Base-by-base conservation (phyloP, 1,140 invertebrate species). In the Stegodyphus dumicola region DNA sequence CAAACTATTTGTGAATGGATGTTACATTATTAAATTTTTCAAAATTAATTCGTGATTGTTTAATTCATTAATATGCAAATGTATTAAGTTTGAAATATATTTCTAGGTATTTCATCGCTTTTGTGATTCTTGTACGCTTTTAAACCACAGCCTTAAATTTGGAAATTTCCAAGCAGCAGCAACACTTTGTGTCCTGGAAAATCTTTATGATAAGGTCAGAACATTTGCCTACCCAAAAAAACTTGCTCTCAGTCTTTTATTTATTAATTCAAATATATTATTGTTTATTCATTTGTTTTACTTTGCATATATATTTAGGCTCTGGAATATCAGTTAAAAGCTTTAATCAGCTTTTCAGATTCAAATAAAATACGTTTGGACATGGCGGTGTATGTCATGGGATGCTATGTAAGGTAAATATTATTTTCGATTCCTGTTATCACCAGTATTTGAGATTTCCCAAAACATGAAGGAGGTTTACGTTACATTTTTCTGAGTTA, bases 141-240 rank as follows among this genome's bases (percentile, higher is more conserved):
- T 88, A 51, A 87, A 85, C 51, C 87, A 87, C 33, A 87, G 87
- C 60, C n/a, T 87, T 7, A 78, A 77, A 17, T 84, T 88, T 18
- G 80, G 71, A 65, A 80, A 88, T 80, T 85, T 71, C 71, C 87
- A 88, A 87, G 86, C 86, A 11, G 87, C 87, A 15, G 87, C 87
- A 33, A 87, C 87, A 64, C 76, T 88, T 18, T 86, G 79, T 76
- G 53, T 52, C 4, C 70, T 88, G 54, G 87, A 88, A 80, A 81
- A 76, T 51, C 60, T 87, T 13, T 87, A 70, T 66, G 78, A 80
- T 71, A 56, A 87, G 86, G 86, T 83, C 33, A 33, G 33, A 33
- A 33, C 33, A 33, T 33, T 33, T 33, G 3, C n/a, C n/a, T n/a
- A n/a, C n/a, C n/a, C n/a, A 33, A 33, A 33, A 33, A 33, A 33